Base-by-base conservation (phyloP, 2,113 vertebrate species). In the Pipa parva region DNA sequence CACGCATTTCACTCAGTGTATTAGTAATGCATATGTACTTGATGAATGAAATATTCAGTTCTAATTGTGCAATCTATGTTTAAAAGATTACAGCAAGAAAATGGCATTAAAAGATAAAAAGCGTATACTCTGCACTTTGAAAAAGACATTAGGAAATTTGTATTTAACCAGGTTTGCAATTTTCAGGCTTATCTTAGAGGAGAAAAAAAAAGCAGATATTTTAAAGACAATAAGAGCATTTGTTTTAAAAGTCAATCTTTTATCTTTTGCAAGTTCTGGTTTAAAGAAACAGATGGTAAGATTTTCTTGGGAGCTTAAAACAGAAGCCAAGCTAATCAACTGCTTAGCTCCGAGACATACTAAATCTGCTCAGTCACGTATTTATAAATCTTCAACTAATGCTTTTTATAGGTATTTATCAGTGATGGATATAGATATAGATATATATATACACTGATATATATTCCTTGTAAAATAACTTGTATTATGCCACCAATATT, bases 261-360 rank as follows among this genome's bases (percentile, higher is more conserved):
- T 79, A 73, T 83, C 72, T 81, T 81, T 72, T 82, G 78, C 84
- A 80, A 82, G 81, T 79, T 83, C 69, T 63, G 71, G 48, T 83
- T 71, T 79, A 77, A 76, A 85, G 80, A 87, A 88, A 85, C 87
- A 89, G 88, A 89, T 91, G 87, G 88, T 81, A 80, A 83, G 80
- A 81, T 88, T 87, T 88, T 82, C 78, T 79, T 81, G 80, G 79
- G 85, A 86, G 85, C 85, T 84, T 81, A 82, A 84, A 85, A 76
- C 81, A 85, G 82, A 88, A 90, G 81, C 83, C 81, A 83, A 84
- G 81, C 77, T 87, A 82, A 89, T 85, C 79, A 87, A 85, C 77
- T 83, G 74, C 73, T 87, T 77, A 79, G 77, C 81, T 87, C 81
- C 87, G 79, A 82, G 75, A 80, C 12, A 59, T 78, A 63, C 56